Percentiles rank a stretch among this genome's conserved stretches.
Evolutionary conservation across 2,888 invertebrate species (phyloP).

Genomic region (Blastobasis adustella): DNA sequence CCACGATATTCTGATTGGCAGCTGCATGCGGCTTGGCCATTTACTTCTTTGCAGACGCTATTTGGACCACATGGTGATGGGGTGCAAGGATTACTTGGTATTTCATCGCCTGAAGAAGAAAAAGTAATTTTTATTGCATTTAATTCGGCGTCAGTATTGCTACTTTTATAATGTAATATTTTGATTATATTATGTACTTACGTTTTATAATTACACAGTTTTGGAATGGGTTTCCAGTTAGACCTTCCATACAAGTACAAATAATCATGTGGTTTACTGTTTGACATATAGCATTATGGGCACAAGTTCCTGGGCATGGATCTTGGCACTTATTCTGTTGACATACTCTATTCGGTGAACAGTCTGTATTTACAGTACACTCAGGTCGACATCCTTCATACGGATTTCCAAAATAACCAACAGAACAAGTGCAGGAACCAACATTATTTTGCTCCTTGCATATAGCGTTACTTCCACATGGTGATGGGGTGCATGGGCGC

Average conservation of each 20-base stretch:
- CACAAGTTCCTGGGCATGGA: slow-evolving; percentile 86
- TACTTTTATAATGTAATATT: too few relatives aligned
- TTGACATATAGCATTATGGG: slow-evolving; percentile 81
- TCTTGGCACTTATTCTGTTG: slow-evolving; percentile 83
- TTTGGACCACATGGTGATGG: slow-evolving; percentile 90
- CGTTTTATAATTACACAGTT: slow-evolving; percentile 45
- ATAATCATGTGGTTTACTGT: slow-evolving; percentile 82
- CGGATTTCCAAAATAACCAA: slow-evolving; percentile 78
- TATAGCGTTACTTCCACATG: slow-evolving; percentile 83
- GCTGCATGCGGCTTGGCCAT: slow-evolving; percentile 82
- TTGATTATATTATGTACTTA: slow-evolving; percentile 22
- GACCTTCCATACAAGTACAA: slow-evolving; percentile 80
- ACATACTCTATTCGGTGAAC: slow-evolving; percentile 82
- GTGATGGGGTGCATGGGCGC: slow-evolving; percentile 80
- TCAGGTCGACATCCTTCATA: slow-evolving; percentile 84
- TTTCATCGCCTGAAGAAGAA: slow-evolving; percentile 42
- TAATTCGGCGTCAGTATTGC: too few relatives aligned
- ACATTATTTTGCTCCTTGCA: slow-evolving; percentile 80
- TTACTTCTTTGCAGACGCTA: slow-evolving; percentile 83
- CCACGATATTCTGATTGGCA: slow-evolving; percentile 80
- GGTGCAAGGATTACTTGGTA: slow-evolving; percentile 76
- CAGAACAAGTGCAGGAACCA: slow-evolving; percentile 81
- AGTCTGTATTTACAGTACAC: slow-evolving; percentile 83
- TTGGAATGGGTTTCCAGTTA: slow-evolving; percentile 77
- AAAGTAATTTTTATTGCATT: slow-evolving; percentile 2